Evolutionary conservation across 2,113 vertebrate species (phyloP).

Genomic region (Carassius gibelio): DNA sequence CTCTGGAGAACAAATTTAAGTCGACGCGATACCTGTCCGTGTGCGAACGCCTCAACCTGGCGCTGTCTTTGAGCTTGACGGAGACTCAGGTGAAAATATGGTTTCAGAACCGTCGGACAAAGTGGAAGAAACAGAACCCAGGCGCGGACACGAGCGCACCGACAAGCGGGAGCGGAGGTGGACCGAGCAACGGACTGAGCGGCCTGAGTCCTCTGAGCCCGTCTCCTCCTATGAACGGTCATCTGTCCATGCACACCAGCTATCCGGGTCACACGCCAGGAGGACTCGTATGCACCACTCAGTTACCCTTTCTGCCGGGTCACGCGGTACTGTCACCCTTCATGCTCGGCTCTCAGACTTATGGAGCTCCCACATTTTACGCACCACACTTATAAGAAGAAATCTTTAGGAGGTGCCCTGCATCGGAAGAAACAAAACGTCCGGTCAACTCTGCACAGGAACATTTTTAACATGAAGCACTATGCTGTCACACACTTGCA

Average conservation of each 20-base stretch:
- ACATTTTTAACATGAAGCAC: conserved; percentile 20
- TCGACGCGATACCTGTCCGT: conserved; percentile 92
- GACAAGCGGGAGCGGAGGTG: conserved; percentile 72
- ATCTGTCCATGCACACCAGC: conserved; percentile 84
- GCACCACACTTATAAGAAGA: conserved; percentile 88
- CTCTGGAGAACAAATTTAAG: conserved; percentile 95
- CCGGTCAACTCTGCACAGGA: neutral
- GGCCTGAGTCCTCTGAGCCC: conserved; percentile 78
- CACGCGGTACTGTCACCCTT: conserved; percentile 93
- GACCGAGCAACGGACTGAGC: conserved; percentile 67
- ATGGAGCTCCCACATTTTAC: conserved; percentile 93
- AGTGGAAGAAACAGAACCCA: conserved; percentile 96
- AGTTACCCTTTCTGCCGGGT: conserved; percentile 91
- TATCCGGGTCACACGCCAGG: conserved; percentile 83
- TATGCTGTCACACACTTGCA: conserved; percentile 28
- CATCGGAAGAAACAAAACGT: neutral
- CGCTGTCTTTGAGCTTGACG: conserved; percentile 88
- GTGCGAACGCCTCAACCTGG: conserved; percentile 91
- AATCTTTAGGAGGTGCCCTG: neutral
- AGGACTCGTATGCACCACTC: conserved; percentile 87
- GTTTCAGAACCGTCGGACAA: conserved; percentile 94
- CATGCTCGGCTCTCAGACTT: conserved; percentile 93
- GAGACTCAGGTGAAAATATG: conserved; percentile 95
- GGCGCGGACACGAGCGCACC: conserved; percentile 92
- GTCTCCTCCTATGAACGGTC: conserved; percentile 82